These are phyloP conservation scores for Drosophila malerkotliana DNA, from an alignment of 1,140 invertebrate species.

Conservation along the genomic window DNA sequence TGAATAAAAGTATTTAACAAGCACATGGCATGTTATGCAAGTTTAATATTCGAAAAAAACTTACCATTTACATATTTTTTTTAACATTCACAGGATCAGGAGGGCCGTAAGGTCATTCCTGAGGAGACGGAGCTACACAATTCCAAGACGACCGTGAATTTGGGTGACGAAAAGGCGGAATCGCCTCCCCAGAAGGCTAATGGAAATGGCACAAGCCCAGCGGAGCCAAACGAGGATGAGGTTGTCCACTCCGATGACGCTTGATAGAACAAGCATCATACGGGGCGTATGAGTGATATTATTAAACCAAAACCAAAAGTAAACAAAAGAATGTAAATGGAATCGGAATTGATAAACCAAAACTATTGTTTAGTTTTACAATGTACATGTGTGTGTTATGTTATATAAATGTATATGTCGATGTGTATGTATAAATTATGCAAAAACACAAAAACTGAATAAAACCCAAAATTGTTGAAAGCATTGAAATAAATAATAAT, in stretches of 20 bases:
- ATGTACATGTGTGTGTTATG: constrained; percentile 49
- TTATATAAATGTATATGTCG: constrained; percentile 52
- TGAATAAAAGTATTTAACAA: too few species aligned
- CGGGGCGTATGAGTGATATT: constrained; percentile 77
- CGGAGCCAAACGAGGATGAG: constrained; percentile 27
- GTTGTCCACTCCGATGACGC: constrained; percentile 55
- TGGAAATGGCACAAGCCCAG: constrained; percentile 59
- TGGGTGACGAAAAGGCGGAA: constrained; percentile 42
- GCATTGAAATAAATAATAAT: constrained; percentile 9
- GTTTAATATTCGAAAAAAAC: background rate
- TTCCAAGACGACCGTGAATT: constrained; percentile 66
- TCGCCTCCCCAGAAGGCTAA: constrained; percentile 28
- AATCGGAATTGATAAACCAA: constrained; percentile 34
- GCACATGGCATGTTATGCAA: background rate
- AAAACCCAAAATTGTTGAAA: constrained; percentile 45
- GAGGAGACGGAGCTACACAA: constrained; percentile 77
- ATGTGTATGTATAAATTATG: constrained; percentile 65
- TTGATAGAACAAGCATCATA: constrained; percentile 48
- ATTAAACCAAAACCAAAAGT: constrained; percentile 58
- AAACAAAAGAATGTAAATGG: constrained; percentile 9
- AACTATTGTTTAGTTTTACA: constrained; percentile 63
- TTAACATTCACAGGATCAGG: constrained; percentile 61
- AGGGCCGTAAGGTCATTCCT: constrained; percentile 76
- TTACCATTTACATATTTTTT: background rate
- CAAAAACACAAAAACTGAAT: constrained; percentile 49